Conservation (phyloP, 2,113 vertebrate genomes). For the Speoplatyrhinus poulsoni region DNA sequence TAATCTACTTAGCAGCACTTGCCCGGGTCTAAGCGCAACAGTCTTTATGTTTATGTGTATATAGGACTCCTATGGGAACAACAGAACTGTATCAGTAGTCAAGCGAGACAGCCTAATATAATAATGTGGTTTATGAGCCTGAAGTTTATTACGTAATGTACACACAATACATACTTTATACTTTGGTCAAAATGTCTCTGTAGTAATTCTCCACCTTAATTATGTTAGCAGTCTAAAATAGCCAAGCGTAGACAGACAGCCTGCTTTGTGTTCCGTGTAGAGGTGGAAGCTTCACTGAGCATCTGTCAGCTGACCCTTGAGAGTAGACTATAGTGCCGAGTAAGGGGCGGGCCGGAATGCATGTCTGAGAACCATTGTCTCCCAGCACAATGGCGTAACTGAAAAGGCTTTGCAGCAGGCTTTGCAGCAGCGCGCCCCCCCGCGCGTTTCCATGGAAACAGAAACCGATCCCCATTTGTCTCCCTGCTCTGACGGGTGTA, state of each 20-base stretch:
- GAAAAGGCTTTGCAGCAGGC: constrained; percentile 73
- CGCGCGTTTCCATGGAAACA: constrained; percentile 81
- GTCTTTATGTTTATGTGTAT: constrained; percentile 10
- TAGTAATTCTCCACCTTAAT: constrained; percentile 8
- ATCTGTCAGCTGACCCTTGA: constrained; percentile 68
- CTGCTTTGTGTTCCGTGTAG: constrained; percentile 42
- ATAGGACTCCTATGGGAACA: neutral
- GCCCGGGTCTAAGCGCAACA: constrained; percentile 10
- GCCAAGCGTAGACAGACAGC: constrained; percentile 14
- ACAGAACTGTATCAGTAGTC: constrained; percentile 22
- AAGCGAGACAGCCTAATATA: constrained; percentile 4
- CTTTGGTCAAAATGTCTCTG: neutral
- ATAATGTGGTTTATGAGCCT: neutral
- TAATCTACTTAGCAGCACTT: constrained; percentile 14
- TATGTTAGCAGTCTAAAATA: constrained; percentile 7
- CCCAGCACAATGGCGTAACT: constrained; percentile 78
- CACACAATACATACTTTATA: no score
- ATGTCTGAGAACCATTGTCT: constrained; percentile 79
- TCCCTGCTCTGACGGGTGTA: constrained; percentile 38
- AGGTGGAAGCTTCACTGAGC: constrained; percentile 47
- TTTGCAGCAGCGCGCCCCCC: constrained; percentile 66
- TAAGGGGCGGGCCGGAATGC: constrained; percentile 26
- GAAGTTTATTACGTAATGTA: neutral
- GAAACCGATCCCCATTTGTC: constrained; percentile 71
- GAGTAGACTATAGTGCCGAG: constrained; percentile 50